phyloP scores from a whole-genome alignment of 2,888 invertebrate species.

The Synanthedon andrenaeformis region DNA sequence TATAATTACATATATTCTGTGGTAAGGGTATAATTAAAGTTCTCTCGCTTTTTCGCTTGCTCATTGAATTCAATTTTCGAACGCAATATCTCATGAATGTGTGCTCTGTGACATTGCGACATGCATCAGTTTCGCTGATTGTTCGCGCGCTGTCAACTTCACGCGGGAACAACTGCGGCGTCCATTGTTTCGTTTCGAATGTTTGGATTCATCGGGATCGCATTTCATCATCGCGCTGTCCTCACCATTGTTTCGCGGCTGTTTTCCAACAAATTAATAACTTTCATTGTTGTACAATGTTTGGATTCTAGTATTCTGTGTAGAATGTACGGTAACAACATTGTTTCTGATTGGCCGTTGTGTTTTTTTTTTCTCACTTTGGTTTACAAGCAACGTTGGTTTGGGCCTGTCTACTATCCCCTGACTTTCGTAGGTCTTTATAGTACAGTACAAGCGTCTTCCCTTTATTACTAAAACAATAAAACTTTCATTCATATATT shows the following conservation, averaged over 20 bases:
- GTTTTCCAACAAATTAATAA: slow-evolving; percentile 23
- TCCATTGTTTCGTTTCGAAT: slow-evolving; percentile 25
- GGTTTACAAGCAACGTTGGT: no score
- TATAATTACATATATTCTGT: no score
- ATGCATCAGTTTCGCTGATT: slow-evolving; percentile 17
- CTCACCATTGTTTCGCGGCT: slow-evolving; percentile 30
- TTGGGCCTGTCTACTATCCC: no score
- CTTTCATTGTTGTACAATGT: slow-evolving; percentile 12
- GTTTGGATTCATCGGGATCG: slow-evolving; percentile 32
- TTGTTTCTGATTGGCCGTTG: no score
- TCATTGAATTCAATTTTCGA: not conserved
- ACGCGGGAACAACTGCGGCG: not conserved
- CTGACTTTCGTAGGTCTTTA: no score
- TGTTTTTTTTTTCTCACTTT: no score
- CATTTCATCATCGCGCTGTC: slow-evolving; percentile 38
- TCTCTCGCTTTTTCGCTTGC: not conserved
- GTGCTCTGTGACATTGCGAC: slow-evolving; percentile 16
- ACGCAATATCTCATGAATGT: slow-evolving; percentile 2
- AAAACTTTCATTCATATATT: no score
- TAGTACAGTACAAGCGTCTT: no score
- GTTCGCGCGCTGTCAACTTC: slow-evolving; percentile 7
- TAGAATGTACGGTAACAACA: not conserved
- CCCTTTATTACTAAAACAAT: no score
- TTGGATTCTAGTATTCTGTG: slow-evolving; percentile 19
- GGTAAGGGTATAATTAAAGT: not conserved